Evolutionary conservation across 2,113 vertebrate genomes (phyloP).

Genomic region (Myotis davidii): DNA sequence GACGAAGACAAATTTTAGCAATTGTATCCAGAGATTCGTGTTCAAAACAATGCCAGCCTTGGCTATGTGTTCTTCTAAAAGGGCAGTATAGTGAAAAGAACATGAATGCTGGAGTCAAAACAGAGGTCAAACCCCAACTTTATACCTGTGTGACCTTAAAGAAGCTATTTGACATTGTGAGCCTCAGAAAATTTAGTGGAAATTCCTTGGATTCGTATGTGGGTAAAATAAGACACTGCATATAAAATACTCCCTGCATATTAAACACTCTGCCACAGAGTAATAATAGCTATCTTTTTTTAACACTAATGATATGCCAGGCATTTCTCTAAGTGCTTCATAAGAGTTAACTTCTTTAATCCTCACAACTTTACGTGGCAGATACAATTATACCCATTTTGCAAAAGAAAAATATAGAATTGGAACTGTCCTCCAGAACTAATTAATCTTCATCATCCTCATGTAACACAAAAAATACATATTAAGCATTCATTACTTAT

Average conservation of each 20-base stretch:
- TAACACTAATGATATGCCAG: background rate
- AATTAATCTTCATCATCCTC: background rate
- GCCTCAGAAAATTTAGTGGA: background rate
- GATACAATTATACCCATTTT: background rate
- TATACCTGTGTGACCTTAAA: background rate
- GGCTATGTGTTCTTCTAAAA: background rate
- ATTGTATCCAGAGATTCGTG: background rate
- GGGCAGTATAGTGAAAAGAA: background rate
- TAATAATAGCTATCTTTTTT: background rate
- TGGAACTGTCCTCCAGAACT: background rate
- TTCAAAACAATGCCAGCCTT: background rate
- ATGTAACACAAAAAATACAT: background rate
- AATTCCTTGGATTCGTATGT: background rate
- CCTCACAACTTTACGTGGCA: background rate
- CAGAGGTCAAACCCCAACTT: background rate
- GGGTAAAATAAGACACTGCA: background rate
- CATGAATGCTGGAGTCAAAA: background rate
- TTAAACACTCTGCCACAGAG: background rate
- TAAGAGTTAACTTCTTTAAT: background rate
- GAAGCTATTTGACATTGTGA: background rate
- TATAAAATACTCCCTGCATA: background rate
- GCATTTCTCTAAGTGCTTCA: background rate
- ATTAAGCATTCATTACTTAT: background rate
- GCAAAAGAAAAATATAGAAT: background rate
- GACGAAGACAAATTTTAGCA: background rate